Evolutionary conservation across 2,113 vertebrate genomes (phyloP).

Genomic region (Pseudorhombus dupliciocellatus): DNA sequence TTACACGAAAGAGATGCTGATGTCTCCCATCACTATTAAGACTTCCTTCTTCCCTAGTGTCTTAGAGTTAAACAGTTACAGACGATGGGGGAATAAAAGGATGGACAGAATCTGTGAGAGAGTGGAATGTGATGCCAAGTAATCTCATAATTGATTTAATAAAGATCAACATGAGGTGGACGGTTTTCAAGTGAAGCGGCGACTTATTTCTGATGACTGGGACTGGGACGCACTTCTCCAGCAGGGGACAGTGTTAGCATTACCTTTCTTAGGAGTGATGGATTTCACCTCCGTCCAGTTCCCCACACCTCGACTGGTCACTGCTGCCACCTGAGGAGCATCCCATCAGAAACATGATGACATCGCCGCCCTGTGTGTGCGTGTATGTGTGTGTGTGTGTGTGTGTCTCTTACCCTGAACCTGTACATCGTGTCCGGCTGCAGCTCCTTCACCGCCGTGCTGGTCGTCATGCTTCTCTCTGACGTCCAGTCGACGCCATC

Average conservation of each 20-base stretch:
- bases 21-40: too few relatives aligned
- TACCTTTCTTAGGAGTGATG: conserved; percentile 89
- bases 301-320: conserved; percentile 92
- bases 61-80: too few relatives aligned
- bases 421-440: conserved; percentile 83
- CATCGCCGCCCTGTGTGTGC: not conserved
- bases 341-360: not conserved
- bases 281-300: conserved; percentile 94
- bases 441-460: conserved; percentile 83
- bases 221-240: conserved; percentile 11
- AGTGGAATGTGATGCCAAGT: not conserved
- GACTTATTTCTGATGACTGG: not conserved
- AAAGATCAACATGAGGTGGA: not conserved
- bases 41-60: not conserved
- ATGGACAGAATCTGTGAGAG: too few relatives aligned
- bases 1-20: not conserved
- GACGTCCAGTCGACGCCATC: conserved; percentile 88
- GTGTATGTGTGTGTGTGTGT: conserved; percentile 1
- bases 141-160: not conserved
- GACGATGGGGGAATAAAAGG: too few relatives aligned
- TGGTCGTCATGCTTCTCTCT: conserved; percentile 78
- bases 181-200: not conserved
- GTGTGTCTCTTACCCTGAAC: conserved; percentile 84
- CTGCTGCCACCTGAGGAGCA: conserved; percentile 89
- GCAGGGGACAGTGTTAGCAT: conserved; percentile 28